phyloP scores from a whole-genome alignment of 2,797 vertebrate species.

The Pitangus sulphuratus region DNA sequence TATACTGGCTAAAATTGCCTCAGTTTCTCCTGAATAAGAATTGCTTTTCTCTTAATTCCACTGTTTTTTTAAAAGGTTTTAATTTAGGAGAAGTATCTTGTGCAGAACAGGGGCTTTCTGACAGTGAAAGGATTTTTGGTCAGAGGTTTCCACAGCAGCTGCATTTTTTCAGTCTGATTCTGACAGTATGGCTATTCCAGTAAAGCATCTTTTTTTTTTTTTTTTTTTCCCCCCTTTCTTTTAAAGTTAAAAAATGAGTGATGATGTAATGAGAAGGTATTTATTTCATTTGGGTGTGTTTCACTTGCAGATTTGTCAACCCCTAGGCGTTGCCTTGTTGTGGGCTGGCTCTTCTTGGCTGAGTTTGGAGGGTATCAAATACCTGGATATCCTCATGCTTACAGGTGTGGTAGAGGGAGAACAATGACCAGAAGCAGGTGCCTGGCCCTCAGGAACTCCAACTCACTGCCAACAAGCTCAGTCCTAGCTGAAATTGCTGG shows the following conservation, averaged over 20 bases:
- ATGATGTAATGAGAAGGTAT: background rate
- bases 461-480: slow-evolving; percentile 17
- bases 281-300: slow-evolving; percentile 12
- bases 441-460: slow-evolving; percentile 61
- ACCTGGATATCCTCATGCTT: slow-evolving; percentile 67
- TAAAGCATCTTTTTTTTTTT: background rate
- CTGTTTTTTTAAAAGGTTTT: background rate
- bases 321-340: slow-evolving; percentile 7
- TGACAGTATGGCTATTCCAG: background rate
- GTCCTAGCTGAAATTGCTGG: slow-evolving; percentile 6
- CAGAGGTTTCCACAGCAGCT: background rate
- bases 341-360: slow-evolving; percentile 12
- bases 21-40: background rate
- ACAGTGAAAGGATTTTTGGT: background rate
- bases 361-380: slow-evolving; percentile 8
- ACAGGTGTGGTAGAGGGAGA: slow-evolving; percentile 73
- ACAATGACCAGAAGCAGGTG: slow-evolving; percentile 84
- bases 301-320: background rate
- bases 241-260: background rate
- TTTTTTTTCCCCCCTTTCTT: background rate
- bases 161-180: background rate
- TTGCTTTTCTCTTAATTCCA: background rate
- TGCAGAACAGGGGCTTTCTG: background rate
- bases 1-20: background rate
- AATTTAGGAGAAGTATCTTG: background rate